Base-by-base conservation (phyloP, 2,888 invertebrate species). In the Coleophora deauratella region DNA sequence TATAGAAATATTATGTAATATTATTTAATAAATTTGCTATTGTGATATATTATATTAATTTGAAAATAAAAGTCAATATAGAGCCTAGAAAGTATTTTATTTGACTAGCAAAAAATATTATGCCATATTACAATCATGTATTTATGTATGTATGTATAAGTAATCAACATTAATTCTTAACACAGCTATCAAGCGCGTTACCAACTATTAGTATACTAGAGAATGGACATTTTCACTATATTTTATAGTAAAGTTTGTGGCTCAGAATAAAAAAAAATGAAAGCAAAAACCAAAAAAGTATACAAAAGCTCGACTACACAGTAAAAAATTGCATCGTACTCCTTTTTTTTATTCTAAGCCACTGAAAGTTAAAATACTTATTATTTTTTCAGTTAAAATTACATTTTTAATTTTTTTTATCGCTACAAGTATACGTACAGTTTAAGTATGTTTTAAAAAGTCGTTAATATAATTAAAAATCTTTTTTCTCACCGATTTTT, bases 71-170 rank as follows among this genome's bases (percentile, higher is more conserved):
- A 55, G 49, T 36, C 35, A 44, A 39, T 35, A 21, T 43, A 45
- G 65, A 74, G 75, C 79, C 81, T 77, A 81, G 64, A 75, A 74
- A 72, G 71, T 73, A 77, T 64, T 77, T 74, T 76, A 77, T 79
- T 64, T 84, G 82, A 84, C 82, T 84, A 84, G 82, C 78, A 81
- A 77, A 81, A 77, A 80, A 76, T 67, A 80, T 80, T 77, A 82
- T 81, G 81, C 76, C 67, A 65, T 78, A 72, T 61, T 59, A 60
- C 66, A 62, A 56, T 54, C 59, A 59, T 63, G 66, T 61, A 59
- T 65, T 54, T 60, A 59, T 63, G 66, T 61, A 59, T 65, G 64
- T 60, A 62, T 21, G 21, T 21, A 21, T 21, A 21, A 21, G 21
- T 64, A 64, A 55, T 54, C 62, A 65, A 66, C 59, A 62, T 55